Conservation (phyloP, 2,113 vertebrate species). For the Hypocryptadius cinnamomeus region DNA sequence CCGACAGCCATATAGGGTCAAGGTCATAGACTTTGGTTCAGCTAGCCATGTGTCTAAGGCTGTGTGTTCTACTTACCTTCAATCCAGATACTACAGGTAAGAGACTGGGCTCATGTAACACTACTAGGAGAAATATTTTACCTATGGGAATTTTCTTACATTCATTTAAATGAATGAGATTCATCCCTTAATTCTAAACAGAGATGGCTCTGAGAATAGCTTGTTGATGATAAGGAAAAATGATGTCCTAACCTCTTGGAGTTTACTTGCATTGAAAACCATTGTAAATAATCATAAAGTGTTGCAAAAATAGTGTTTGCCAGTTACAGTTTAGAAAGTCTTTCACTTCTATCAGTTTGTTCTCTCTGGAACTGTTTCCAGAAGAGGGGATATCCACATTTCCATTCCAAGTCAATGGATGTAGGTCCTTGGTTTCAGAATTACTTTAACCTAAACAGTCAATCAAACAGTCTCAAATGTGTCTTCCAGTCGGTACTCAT, state of each 20-base stretch:
- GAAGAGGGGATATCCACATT: not conserved
- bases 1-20: slow-evolving; percentile 94
- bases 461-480: not conserved
- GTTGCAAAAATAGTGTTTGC: not conserved
- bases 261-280: not conserved
- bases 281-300: not conserved
- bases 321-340: not conserved
- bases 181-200: not conserved
- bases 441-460: not conserved
- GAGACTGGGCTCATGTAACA: not conserved
- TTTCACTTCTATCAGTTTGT: not conserved
- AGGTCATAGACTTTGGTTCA: slow-evolving; percentile 98
- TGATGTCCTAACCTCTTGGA: not conserved
- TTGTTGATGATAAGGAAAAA: not conserved
- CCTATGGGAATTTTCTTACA: not conserved
- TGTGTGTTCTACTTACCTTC: slow-evolving; percentile 96
- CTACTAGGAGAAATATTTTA: not conserved
- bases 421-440: not conserved
- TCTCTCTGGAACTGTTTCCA: not conserved
- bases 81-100: slow-evolving; percentile 99
- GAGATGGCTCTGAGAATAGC: not conserved
- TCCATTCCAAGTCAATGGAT: not conserved
- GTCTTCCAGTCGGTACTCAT: not conserved
- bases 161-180: not conserved
- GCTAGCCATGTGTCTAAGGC: slow-evolving; percentile 99